Percentiles rank a stretch among this genome's conserved stretches.
Conservation (phyloP, 2,888 invertebrate genomes). For the Autographa pulchrina region DNA sequence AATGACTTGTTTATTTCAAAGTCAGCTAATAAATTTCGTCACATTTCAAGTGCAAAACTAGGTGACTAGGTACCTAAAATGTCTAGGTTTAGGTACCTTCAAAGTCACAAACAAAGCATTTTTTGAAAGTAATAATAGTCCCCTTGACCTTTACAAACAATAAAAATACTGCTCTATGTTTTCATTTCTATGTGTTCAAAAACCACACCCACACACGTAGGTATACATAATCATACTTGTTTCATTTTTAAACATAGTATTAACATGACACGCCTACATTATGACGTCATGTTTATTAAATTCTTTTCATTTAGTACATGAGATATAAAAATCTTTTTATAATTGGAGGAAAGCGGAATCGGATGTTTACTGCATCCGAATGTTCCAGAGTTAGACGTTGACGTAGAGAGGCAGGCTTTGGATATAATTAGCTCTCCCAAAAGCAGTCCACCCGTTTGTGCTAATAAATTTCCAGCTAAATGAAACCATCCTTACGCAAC, state of each 20-base stretch:
- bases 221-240: not conserved
- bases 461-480: not conserved
- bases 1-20: not conserved
- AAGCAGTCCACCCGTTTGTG: not conserved
- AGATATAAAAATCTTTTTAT: not conserved
- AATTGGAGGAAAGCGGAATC: not conserved
- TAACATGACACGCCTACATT: not conserved
- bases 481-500: not conserved
- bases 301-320: not conserved
- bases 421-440: not conserved
- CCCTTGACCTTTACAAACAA: not conserved
- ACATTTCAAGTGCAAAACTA: not conserved
- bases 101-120: not conserved
- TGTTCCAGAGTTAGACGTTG: not conserved
- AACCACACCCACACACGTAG: not conserved
- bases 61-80: not conserved
- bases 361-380: not conserved
- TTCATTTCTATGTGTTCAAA: not conserved
- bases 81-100: not conserved
- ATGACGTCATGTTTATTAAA: not conserved
- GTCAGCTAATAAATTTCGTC: not conserved
- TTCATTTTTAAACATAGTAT: not conserved
- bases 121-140: not conserved
- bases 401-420: not conserved
- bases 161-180: not conserved